Evolutionary conservation across 2,888 invertebrate species (phyloP), one percentile per base, ranked within the genome.

Genomic region (Dryadula phaetusa): DNA sequence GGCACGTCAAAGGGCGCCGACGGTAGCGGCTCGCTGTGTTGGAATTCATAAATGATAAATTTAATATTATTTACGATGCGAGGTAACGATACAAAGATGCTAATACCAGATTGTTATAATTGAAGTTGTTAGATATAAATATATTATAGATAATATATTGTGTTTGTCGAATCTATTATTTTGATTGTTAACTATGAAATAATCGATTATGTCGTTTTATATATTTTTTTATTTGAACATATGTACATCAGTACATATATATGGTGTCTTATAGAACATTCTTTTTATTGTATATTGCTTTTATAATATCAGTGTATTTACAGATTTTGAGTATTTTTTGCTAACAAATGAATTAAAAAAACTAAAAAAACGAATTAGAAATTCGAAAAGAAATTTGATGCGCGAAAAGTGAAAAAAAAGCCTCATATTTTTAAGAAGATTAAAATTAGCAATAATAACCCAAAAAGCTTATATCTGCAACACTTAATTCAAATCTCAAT

Each of bases 1-100:
- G 82, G 83, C 79, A 76, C 81, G 79, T 82, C 89, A 91, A 92
- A 91, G 90, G 78, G 77, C 77, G 79, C 90, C 90, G 88, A 79
- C 87, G 86, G 91, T 91, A 92, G 92, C 92, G 80, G 84, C 82
- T 77, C 77, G 79, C 82, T 77, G 79, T 81, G 79, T 81, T 81
- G 86, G 90, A 85, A 88, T 88, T 89, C 87, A 89, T 89, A 90
- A 91, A 92, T 91, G 91, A 92, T 92, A 92, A 91, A 89, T 90
- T 89, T 87, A 88, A 88, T 90, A 88, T 88, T 86, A 89, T 90
- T 90, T 90, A 91, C 85, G 85, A 83, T 79, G 76, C 75, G 77
- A 72, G 77, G 80, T 76, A 81, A 74, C 73, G 80, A 80, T 79
- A 80, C 74, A 76, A 87, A 84, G 85, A 74, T 84, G 83, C 74